phyloP scores from a whole-genome alignment of 2,888 invertebrate genomes.

The Thymelicus sylvestris region DNA sequence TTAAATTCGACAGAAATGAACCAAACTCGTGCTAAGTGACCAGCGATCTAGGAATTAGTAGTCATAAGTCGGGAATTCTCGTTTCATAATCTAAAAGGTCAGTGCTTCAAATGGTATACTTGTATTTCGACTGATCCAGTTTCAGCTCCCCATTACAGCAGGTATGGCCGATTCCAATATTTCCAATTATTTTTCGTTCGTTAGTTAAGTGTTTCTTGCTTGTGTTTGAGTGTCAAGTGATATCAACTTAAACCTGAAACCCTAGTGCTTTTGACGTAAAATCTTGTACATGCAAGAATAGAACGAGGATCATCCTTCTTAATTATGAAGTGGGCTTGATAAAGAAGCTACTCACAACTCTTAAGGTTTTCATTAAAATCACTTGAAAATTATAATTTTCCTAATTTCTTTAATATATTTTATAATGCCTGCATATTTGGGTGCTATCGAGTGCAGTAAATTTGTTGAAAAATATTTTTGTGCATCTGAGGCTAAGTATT shows the following conservation, averaged over 20 bases:
- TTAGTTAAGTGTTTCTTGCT: conserved; percentile 17
- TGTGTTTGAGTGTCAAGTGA: conserved; percentile 24
- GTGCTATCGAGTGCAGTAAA: not conserved
- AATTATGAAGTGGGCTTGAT: not conserved
- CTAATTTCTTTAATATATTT: too few species aligned
- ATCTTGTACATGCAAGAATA: not conserved
- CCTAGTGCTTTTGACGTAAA: not conserved
- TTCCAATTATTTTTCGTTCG: conserved; percentile 23
- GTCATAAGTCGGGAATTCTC: conserved; percentile 39
- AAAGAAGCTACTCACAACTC: conserved; percentile 4
- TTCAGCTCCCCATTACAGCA: conserved; percentile 14
- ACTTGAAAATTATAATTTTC: too few species aligned
- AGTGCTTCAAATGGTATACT: conserved; percentile 40
- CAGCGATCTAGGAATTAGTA: conserved; percentile 46
- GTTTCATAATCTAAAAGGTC: conserved; percentile 44
- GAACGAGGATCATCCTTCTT: not conserved
- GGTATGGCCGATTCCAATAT: conserved; percentile 34
- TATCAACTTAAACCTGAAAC: conserved; percentile 35
- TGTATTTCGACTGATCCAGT: conserved; percentile 11
- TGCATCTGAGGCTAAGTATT: conserved; percentile 52
- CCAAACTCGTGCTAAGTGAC: conserved; percentile 76
- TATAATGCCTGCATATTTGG: too few species aligned
- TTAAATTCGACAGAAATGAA: conserved; percentile 78
- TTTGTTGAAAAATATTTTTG: not conserved
- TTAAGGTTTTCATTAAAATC: too few species aligned